phyloP scores from a whole-genome alignment of 2,113 vertebrate genomes.

The Amazona guildingii region DNA sequence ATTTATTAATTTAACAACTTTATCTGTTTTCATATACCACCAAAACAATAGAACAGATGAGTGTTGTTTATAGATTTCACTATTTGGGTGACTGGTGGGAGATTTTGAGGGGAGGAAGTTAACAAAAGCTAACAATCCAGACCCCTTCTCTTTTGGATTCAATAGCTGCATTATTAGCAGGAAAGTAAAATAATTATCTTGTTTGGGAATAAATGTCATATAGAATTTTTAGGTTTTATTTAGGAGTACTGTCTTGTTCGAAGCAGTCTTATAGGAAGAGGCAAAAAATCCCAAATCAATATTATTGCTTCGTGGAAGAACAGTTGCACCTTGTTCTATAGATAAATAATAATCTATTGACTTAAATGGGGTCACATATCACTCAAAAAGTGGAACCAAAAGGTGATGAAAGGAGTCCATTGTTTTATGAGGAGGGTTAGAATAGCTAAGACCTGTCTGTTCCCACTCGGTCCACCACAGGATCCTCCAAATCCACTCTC shows the following conservation, averaged over 20 bases:
- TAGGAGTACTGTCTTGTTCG: background rate
- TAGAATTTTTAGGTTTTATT: background rate
- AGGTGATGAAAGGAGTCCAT: background rate
- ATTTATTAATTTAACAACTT: background rate
- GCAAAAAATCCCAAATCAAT: background rate
- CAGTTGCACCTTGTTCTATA: background rate
- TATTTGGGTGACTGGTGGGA: background rate
- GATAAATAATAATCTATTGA: background rate
- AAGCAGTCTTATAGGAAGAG: background rate
- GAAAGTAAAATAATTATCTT: background rate
- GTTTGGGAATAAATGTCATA: background rate
- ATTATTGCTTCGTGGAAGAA: background rate
- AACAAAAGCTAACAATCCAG: background rate
- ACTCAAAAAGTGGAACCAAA: background rate
- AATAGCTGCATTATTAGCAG: background rate
- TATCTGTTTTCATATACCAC: background rate
- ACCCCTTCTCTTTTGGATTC: background rate
- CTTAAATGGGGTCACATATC: background rate
- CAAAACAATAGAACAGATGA: background rate
- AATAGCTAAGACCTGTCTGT: background rate
- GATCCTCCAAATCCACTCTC: background rate
- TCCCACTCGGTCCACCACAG: background rate
- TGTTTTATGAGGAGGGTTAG: background rate
- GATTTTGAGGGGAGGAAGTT: background rate
- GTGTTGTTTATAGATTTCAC: background rate